A percentile compares a stretch with the other conserved stretches of the same genome.
Conservation (phyloP, 2,888 invertebrate species). For the Cylindroiulus punctatus region DNA sequence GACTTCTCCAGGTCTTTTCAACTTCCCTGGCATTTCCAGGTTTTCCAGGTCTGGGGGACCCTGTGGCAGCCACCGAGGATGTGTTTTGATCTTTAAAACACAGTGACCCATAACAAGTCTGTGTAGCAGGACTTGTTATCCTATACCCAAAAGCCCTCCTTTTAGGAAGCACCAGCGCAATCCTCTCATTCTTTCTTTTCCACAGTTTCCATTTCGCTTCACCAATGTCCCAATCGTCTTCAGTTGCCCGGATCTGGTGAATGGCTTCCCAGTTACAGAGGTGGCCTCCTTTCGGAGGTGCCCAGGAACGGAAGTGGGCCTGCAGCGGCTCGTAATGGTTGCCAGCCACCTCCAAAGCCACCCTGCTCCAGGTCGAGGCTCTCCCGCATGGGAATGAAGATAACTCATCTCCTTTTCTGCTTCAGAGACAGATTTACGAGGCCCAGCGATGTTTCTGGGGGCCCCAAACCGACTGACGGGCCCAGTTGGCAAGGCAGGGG, state of each 20-base stretch:
- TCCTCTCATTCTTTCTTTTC: background rate
- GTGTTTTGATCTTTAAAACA: too few species aligned
- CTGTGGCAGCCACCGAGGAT: too few species aligned
- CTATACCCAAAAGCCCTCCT: background rate
- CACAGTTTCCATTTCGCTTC: background rate
- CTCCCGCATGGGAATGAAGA: constrained; percentile 29
- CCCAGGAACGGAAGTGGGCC: background rate
- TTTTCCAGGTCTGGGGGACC: too few species aligned
- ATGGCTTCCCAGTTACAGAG: background rate
- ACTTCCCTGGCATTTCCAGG: too few species aligned
- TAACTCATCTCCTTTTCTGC: constrained; percentile 38
- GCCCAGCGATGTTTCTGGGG: constrained; percentile 31
- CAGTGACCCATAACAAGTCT: too few species aligned
- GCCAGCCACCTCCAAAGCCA: constrained; percentile 22
- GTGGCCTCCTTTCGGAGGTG: background rate
- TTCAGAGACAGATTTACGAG: constrained; percentile 37
- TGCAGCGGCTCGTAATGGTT: background rate
- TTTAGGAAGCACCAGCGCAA: background rate
- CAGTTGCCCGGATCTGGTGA: background rate
- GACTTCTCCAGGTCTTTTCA: too few species aligned
- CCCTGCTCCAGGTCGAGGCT: constrained; percentile 36
- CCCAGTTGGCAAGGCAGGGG: constrained; percentile 25
- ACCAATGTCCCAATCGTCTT: constrained; percentile 1
- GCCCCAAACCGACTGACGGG: constrained; percentile 5
- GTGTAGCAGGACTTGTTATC: too few species aligned